phyloP scores from a whole-genome alignment of 2,797 vertebrate genomes.

The Discoglossus pictus region DNA sequence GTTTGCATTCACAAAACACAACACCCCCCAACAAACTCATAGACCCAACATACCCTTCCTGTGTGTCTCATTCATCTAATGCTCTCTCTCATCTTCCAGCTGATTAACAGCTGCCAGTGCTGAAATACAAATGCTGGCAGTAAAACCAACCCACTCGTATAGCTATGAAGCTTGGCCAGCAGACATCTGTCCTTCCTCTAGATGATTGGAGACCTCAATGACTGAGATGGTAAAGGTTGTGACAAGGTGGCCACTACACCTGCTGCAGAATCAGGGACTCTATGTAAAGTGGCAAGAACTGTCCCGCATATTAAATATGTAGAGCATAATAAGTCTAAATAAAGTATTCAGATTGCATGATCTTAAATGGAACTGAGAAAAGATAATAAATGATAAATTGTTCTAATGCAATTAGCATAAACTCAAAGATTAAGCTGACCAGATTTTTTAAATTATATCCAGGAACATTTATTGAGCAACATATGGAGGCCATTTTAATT shows the following conservation, averaged over 20 bases:
- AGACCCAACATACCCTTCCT: conserved; percentile 16
- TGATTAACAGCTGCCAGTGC: conserved; percentile 48
- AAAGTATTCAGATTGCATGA: no score
- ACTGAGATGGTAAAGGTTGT: conserved; percentile 22
- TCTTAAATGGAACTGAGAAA: no score
- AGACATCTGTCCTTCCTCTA: conserved; percentile 51
- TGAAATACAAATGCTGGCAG: conserved; percentile 44
- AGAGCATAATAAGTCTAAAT: no score
- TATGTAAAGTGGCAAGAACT: conserved; percentile 1
- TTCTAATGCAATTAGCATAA: no score
- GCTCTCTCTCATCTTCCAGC: conserved; percentile 35
- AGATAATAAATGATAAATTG: no score
- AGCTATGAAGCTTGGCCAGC: conserved; percentile 45
- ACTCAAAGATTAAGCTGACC: no score
- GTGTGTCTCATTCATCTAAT: conserved; percentile 38
- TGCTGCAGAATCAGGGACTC: conserved; percentile 27
- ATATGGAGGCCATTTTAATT: no score
- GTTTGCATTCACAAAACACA: conserved; percentile 44
- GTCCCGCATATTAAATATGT: no score
- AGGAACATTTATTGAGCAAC: no score
- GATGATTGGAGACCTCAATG: conserved; percentile 48
- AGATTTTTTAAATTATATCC: no score
- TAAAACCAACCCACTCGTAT: conserved; percentile 21
- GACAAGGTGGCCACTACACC: conserved; percentile 42
- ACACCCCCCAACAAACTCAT: conserved; percentile 31